These are phyloP conservation scores for Talpa occidentalis DNA, from an alignment of 2,113 vertebrate species.

Conservation along the genomic window DNA sequence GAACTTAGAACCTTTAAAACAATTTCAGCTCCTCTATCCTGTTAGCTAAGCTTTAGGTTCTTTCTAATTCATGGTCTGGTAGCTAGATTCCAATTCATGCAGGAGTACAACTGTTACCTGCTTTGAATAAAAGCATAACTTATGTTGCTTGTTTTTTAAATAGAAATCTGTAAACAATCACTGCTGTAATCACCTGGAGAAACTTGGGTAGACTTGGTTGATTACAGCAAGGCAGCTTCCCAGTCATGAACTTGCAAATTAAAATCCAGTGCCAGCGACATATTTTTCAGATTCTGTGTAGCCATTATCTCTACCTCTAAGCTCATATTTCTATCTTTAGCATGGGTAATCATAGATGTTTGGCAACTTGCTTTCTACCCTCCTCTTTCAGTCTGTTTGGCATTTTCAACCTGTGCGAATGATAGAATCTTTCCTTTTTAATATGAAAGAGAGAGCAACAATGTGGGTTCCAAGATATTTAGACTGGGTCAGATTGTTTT, in stretches of 20 bases:
- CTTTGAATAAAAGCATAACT: slow-evolving; percentile 55
- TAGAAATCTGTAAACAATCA: not conserved
- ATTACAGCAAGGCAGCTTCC: slow-evolving; percentile 9
- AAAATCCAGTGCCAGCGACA: slow-evolving; percentile 15
- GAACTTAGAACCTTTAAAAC: slow-evolving; percentile 17
- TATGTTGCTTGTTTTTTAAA: slow-evolving; percentile 22
- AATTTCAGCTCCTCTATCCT: not conserved
- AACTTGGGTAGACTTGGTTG: slow-evolving; percentile 28
- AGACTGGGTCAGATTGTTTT: slow-evolving; percentile 66
- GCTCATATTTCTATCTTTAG: not conserved
- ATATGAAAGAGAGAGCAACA: not conserved
- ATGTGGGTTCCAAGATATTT: slow-evolving; percentile 61
- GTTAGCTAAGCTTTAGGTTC: not conserved
- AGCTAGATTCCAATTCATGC: not conserved
- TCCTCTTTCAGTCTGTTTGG: not conserved
- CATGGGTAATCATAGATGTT: slow-evolving; percentile 5
- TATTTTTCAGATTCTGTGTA: slow-evolving; percentile 57
- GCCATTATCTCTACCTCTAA: not conserved
- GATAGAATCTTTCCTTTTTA: slow-evolving; percentile 50
- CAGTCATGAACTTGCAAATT: slow-evolving; percentile 42
- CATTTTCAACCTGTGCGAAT: slow-evolving; percentile 38
- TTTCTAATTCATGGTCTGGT: slow-evolving; percentile 40
- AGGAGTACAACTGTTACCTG: slow-evolving; percentile 28
- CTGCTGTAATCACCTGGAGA: slow-evolving; percentile 51
- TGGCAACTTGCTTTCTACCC: slow-evolving; percentile 19